A percentile compares a stretch with the other conserved stretches of the same genome.
phyloP scores from a whole-genome alignment of 92 coral and sea anemone species.

The Actinostola sp. region DNA sequence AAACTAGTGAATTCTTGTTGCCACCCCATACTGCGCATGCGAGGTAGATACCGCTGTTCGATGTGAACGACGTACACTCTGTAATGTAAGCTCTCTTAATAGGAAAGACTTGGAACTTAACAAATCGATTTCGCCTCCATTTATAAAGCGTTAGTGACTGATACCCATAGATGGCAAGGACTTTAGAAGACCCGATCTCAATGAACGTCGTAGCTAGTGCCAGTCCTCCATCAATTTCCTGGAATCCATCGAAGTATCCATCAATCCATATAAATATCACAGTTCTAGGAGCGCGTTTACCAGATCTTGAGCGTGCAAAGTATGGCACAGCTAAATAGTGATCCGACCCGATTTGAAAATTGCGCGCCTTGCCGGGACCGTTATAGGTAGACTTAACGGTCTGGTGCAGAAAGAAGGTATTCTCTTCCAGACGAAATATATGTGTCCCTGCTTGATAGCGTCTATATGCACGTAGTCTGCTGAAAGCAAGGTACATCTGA shows the following conservation, averaged over 20 bases:
- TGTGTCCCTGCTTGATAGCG: constrained; percentile 11
- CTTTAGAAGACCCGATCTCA: constrained; percentile 20
- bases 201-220: constrained; percentile 24
- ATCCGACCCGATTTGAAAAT: constrained; percentile 13
- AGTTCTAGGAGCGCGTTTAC: constrained; percentile 16
- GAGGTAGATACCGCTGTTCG: constrained; percentile 23
- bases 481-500: constrained; percentile 27
- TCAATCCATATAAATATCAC: constrained; percentile 10
- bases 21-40: constrained; percentile 55
- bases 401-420: constrained; percentile 19
- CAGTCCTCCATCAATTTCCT: constrained; percentile 33
- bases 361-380: constrained; percentile 11
- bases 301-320: neutral
- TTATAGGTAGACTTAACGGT: constrained; percentile 22
- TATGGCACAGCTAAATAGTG: constrained; percentile 36
- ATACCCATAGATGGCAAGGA: constrained; percentile 18
- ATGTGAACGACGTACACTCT: constrained; percentile 23
- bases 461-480: constrained; percentile 17
- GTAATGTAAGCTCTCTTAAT: constrained; percentile 29
- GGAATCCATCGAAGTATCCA: constrained; percentile 13
- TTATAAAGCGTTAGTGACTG: constrained; percentile 1
- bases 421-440: constrained; percentile 26
- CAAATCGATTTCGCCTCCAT: constrained; percentile 14
- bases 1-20: constrained; percentile 28
- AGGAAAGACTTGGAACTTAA: constrained; percentile 5